Base-by-base conservation (phyloP, 2,113 vertebrate species). In the Struthidea cinerea region DNA sequence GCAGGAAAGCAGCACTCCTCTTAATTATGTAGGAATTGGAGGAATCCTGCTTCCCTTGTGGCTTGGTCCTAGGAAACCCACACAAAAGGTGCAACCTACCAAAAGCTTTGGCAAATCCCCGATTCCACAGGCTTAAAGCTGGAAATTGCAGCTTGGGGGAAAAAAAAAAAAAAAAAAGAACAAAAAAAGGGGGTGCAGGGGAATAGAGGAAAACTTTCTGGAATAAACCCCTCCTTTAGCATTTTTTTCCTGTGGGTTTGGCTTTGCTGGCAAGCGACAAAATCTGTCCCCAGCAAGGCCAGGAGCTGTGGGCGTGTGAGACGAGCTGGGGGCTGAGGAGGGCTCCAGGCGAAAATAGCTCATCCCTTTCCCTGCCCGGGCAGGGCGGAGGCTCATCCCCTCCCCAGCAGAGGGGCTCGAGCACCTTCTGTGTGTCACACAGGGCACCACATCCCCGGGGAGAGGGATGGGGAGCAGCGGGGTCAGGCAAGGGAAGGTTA, bases 401-500 rank as follows among this genome's bases (percentile, higher is more conserved):
- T 47, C 1, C 16, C 7, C 32, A 3, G 37, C 12, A 55, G 57
- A 57, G 33, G 42, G 10, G 11, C 16, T 3, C 2, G 65, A 6
- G 73, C 19, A n/a, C 6, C 33, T 37, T 23, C 42, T 13, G 41
- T 0, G 0, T 28, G 28, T 16, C 49, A 17, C 37, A 6, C 5
- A 1, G 1, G 32, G 12, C n/a, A 59, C 9, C 23, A 1, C 3
- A 14, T 13, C 44, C 35, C 44, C 4, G 1, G 28, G 10, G 24
- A 5, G 6, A 17, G 28, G 21, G 4, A 8, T 12, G n/a, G 30
- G 55, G 26, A 75, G 50, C n/a, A 3, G 19, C 1, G 26, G 44
- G 6, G 33, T 2, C 39, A 16, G 24, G 10, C 27, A 16, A 4
- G n/a, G 23, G 4, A 37, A 15, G 60, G 33, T 26, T 7, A 1